These are phyloP conservation scores for Minunthozetes semirufus DNA, from an alignment of 2,888 invertebrate species.

Conservation along the genomic window DNA sequence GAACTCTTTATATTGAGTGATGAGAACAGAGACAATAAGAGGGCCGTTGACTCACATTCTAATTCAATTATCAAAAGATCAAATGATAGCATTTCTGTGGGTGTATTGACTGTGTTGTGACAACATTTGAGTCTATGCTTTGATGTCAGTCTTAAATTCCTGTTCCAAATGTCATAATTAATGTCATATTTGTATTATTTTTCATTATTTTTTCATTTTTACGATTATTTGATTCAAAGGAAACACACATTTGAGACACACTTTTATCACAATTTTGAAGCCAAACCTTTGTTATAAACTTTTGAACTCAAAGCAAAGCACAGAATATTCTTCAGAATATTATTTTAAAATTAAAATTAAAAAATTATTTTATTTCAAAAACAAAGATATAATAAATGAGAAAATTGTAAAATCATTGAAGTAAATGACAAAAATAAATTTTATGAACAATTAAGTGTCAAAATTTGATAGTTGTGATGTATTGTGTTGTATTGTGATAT, in stretches of 20 bases:
- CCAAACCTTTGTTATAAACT: neutral
- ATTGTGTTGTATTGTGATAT: too few species aligned
- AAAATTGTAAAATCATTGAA: too few species aligned
- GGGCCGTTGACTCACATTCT: neutral
- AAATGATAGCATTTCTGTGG: neutral
- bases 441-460: too few species aligned
- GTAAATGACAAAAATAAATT: too few species aligned
- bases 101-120: neutral
- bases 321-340: too few species aligned
- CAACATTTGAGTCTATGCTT: neutral
- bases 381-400: too few species aligned
- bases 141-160: neutral
- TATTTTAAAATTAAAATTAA: too few species aligned
- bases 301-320: constrained; percentile 1
- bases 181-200: neutral
- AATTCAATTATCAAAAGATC: neutral
- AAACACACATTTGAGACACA: neutral
- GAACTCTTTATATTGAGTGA: neutral
- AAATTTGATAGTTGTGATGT: too few species aligned
- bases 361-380: too few species aligned
- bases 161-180: constrained; percentile 18
- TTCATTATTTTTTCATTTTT: neutral
- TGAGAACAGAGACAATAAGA: constrained; percentile 1
- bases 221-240: neutral
- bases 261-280: neutral